These are phyloP conservation scores for Muscicapa striata DNA, from an alignment of 2,797 vertebrate species.

Conservation along the genomic window DNA sequence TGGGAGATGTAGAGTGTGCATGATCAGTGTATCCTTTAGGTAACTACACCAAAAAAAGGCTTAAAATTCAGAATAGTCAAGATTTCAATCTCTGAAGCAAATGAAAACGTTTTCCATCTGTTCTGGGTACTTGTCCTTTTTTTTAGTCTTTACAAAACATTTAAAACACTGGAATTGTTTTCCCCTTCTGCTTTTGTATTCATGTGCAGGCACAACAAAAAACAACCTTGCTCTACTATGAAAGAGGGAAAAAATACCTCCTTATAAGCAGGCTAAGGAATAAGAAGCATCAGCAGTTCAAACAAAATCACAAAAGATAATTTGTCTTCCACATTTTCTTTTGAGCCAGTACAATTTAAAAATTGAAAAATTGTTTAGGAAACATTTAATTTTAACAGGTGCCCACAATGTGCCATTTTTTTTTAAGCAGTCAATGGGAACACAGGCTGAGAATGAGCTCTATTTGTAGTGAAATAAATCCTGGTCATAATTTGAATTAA, in stretches of 20 bases:
- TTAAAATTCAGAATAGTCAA: neutral
- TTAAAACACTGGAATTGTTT: neutral
- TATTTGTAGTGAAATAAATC: neutral
- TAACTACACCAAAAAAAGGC: neutral
- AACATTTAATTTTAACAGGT: slow-evolving; percentile 58
- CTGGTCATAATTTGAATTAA: slow-evolving; percentile 35
- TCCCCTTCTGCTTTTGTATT: neutral
- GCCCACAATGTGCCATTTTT: neutral
- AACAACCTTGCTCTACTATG: neutral
- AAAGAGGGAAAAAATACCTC: neutral
- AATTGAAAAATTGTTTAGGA: slow-evolving; percentile 32
- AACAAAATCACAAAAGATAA: neutral
- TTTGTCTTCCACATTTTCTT: neutral
- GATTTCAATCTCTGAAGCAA: neutral
- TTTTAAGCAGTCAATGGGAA: neutral
- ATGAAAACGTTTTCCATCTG: neutral
- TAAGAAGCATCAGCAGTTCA: neutral
- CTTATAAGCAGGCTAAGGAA: neutral
- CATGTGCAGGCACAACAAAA: neutral
- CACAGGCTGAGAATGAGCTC: neutral
- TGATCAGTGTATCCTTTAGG: neutral
- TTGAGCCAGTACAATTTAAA: neutral
- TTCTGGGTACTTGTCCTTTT: neutral
- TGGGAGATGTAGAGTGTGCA: neutral
- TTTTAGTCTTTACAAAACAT: neutral